Conservation (phyloP, 1,140 invertebrate genomes). For the Bombus waltoni region DNA sequence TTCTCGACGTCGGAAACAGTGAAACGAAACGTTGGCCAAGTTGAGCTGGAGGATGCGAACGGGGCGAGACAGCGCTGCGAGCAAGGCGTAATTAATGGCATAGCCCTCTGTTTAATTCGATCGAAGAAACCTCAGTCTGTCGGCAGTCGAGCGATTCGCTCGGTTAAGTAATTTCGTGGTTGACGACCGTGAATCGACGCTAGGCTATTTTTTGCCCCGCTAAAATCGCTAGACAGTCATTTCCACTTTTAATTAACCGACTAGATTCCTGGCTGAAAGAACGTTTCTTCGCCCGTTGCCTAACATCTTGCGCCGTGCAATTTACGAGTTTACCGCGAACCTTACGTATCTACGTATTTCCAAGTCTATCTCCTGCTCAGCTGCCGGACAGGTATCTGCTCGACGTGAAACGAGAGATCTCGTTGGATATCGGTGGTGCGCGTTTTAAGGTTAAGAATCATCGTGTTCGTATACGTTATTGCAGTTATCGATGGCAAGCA, state of each 20-base stretch:
- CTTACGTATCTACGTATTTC: not conserved
- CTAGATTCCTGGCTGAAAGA: not conserved
- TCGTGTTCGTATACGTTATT: no score
- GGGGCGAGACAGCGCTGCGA: not conserved
- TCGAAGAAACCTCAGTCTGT: slow-evolving; percentile 44
- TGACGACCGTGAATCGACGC: not conserved
- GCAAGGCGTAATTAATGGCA: slow-evolving; percentile 56
- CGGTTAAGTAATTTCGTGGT: slow-evolving; percentile 57
- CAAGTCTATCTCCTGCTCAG: not conserved
- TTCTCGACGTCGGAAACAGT: not conserved
- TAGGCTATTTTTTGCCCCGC: not conserved
- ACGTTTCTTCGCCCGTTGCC: not conserved
- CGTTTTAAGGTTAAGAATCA: no score
- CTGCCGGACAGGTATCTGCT: no score
- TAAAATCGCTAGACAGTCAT: not conserved
- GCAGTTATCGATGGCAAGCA: no score
- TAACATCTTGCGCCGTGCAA: not conserved
- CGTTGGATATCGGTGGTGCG: no score
- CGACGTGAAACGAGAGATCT: no score
- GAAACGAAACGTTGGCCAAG: not conserved
- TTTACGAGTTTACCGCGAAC: not conserved
- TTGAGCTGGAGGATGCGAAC: not conserved
- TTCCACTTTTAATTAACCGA: slow-evolving; percentile 47
- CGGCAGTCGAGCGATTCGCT: slow-evolving; percentile 24
- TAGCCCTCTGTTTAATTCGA: slow-evolving; percentile 52